Evolutionary conservation across 2,797 vertebrate genomes (phyloP).

Genomic region (Sphenodon punctatus): DNA sequence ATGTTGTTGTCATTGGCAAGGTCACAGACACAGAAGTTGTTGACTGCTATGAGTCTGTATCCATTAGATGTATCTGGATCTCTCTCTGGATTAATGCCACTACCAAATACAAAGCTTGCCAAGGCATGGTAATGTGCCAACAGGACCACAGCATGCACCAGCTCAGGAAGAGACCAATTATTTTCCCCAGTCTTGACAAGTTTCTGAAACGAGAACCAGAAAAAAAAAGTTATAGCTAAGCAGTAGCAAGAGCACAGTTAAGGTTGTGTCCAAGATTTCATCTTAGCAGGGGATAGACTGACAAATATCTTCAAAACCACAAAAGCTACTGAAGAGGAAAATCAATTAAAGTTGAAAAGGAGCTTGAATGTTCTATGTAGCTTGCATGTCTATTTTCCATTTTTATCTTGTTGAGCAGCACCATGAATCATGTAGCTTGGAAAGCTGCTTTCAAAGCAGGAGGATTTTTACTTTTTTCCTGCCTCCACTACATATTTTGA

Average conservation of each 20-base stretch:
- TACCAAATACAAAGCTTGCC: slow-evolving; percentile 86
- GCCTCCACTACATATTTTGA: too few species aligned
- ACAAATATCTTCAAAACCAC: too few species aligned
- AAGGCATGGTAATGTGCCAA: slow-evolving; percentile 85
- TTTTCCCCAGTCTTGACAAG: slow-evolving; percentile 87
- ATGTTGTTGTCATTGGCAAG: slow-evolving; percentile 83
- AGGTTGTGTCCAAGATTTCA: neutral
- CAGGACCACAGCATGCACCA: slow-evolving; percentile 85
- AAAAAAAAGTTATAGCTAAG: neutral
- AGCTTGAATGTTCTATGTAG: too few species aligned
- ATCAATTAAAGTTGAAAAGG: too few species aligned
- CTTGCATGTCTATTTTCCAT: too few species aligned
- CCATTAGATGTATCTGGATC: slow-evolving; percentile 75
- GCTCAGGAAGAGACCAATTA: slow-evolving; percentile 87
- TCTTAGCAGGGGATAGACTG: neutral
- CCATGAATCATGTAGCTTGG: too few species aligned
- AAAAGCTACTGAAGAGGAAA: too few species aligned
- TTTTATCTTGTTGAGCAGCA: too few species aligned
- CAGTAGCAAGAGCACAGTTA: neutral
- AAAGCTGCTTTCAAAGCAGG: too few species aligned
- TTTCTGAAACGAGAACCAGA: slow-evolving; percentile 77
- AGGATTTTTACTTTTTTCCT: too few species aligned
- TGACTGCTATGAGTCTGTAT: slow-evolving; percentile 77
- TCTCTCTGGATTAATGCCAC: slow-evolving; percentile 84
- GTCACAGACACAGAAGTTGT: slow-evolving; percentile 83